Percentiles rank a stretch among this genome's conserved stretches.
These are phyloP conservation scores for Chesias legatella DNA, from an alignment of 2,888 invertebrate genomes.

Conservation along the genomic window DNA sequence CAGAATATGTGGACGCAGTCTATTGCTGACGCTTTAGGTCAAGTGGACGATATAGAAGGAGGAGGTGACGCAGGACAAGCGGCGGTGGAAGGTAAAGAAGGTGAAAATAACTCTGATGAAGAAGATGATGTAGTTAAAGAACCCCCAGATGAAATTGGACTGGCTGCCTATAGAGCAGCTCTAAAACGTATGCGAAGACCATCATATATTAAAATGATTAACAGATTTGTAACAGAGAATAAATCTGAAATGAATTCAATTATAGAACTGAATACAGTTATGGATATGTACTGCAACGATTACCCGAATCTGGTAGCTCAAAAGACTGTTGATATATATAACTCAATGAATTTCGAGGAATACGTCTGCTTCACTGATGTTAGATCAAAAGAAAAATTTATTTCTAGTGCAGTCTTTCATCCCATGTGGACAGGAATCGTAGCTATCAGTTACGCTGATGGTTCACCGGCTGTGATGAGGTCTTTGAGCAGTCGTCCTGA, in stretches of 20 bases:
- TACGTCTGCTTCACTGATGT: slow-evolving; percentile 84
- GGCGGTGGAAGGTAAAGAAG: slow-evolving; percentile 24
- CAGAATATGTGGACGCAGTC: slow-evolving; percentile 86
- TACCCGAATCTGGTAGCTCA: slow-evolving; percentile 73
- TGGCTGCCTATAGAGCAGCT: slow-evolving; percentile 53
- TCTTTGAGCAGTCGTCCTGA: slow-evolving; percentile 59
- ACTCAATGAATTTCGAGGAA: slow-evolving; percentile 68
- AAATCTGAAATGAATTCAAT: slow-evolving; percentile 54
- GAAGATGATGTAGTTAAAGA: slow-evolving; percentile 39
- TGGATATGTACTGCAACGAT: slow-evolving; percentile 83
- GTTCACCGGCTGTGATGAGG: slow-evolving; percentile 72
- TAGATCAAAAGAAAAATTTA: slow-evolving; percentile 83
- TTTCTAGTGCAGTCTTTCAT: slow-evolving; percentile 85
- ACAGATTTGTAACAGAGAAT: slow-evolving; percentile 47
- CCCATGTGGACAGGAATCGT: slow-evolving; percentile 85
- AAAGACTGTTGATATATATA: slow-evolving; percentile 48
- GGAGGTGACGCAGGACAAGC: slow-evolving; percentile 49
- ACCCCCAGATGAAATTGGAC: slow-evolving; percentile 50
- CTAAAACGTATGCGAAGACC: slow-evolving; percentile 54
- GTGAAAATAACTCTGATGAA: slow-evolving; percentile 45
- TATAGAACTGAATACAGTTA: slow-evolving; percentile 67
- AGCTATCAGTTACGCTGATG: slow-evolving; percentile 84
- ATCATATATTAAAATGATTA: slow-evolving; percentile 59
- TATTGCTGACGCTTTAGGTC: slow-evolving; percentile 58
- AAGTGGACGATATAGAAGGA: slow-evolving; percentile 44